phyloP scores from a whole-genome alignment of 2,888 invertebrate genomes.

The Apodemia mormo region DNA sequence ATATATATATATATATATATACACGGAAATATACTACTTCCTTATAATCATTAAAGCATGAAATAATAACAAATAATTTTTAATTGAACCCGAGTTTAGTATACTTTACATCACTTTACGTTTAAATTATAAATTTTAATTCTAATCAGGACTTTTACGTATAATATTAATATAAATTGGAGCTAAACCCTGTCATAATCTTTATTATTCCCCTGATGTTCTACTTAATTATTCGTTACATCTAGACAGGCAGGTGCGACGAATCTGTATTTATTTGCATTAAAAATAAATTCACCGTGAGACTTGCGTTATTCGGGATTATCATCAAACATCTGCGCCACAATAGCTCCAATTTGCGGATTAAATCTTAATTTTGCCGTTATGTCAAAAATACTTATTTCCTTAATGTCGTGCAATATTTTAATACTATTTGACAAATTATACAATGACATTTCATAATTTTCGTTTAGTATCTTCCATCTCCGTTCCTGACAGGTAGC shows the following conservation, averaged over 20 bases:
- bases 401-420: neutral
- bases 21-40: no score
- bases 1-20: no score
- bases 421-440: constrained; percentile 1
- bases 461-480: no score
- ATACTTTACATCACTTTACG: no score
- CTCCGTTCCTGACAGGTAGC: no score
- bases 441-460: neutral
- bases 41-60: no score
- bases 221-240: constrained; percentile 69
- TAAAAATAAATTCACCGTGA: constrained; percentile 72
- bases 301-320: constrained; percentile 70
- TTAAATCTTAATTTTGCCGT: constrained; percentile 63
- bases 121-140: constrained; percentile 17
- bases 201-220: constrained; percentile 74
- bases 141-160: constrained; percentile 18
- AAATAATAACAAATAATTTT: no score
- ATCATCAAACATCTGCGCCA: constrained; percentile 71
- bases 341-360: constrained; percentile 48
- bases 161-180: constrained; percentile 30
- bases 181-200: constrained; percentile 56
- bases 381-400: constrained; percentile 31
- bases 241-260: constrained; percentile 72
- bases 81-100: no score
- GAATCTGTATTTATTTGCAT: constrained; percentile 77